A percentile compares a stretch with the other conserved stretches of the same genome.
These are phyloP conservation scores for Hybos culiciformis DNA, from an alignment of 2,888 invertebrate species.

Conservation along the genomic window DNA sequence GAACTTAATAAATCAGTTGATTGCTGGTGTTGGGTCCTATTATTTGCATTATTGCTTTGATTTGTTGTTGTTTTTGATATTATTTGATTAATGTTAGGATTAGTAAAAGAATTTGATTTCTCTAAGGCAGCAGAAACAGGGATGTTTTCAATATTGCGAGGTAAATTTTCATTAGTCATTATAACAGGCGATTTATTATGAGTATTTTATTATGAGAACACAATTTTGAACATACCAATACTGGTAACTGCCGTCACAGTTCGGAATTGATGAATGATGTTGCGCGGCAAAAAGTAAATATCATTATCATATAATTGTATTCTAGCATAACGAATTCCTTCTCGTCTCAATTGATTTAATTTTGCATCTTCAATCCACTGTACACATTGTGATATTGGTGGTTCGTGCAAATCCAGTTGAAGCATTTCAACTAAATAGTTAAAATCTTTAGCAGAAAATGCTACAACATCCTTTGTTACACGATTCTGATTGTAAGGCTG, in stretches of 20 bases:
- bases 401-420: constrained; percentile 92
- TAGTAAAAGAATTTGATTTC: no score
- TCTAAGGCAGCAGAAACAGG: no score
- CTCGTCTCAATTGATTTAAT: constrained; percentile 83
- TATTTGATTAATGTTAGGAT: no score
- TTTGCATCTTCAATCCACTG: constrained; percentile 89
- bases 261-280: constrained; percentile 95
- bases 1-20: no score
- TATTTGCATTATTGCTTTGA: no score
- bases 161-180: no score
- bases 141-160: no score
- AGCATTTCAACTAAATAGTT: constrained; percentile 77
- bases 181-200: no score
- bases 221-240: constrained; percentile 46
- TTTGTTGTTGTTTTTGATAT: no score
- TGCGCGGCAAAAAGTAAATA: constrained; percentile 93
- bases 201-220: no score
- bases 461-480: constrained; percentile 95
- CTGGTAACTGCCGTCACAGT: constrained; percentile 90
- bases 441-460: constrained; percentile 92
- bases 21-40: no score
- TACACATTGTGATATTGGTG: constrained; percentile 85
- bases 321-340: constrained; percentile 86
- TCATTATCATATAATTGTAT: constrained; percentile 89
- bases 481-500: constrained; percentile 63